A percentile compares a stretch with the other conserved stretches of the same genome.
These are phyloP conservation scores for Eurystomus glaucurus DNA, from an alignment of 2,797 vertebrate species.

Conservation along the genomic window DNA sequence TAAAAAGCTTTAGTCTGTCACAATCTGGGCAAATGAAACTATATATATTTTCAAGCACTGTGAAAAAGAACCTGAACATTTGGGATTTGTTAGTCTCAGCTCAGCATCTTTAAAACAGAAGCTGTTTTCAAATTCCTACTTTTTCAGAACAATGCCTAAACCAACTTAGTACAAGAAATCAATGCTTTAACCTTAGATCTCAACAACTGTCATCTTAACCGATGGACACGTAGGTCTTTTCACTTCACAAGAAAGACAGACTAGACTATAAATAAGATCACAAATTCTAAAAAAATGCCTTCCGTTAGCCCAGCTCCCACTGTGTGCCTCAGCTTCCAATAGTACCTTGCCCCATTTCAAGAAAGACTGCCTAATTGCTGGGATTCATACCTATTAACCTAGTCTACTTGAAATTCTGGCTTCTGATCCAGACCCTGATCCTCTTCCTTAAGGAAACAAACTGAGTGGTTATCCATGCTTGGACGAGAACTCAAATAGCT, in stretches of 20 bases:
- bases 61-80: not conserved
- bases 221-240: not conserved
- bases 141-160: constrained; percentile 3
- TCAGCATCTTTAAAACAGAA: not conserved
- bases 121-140: not conserved
- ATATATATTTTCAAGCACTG: not conserved
- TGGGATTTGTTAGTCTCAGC: not conserved
- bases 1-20: not conserved
- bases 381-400: not conserved
- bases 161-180: not conserved
- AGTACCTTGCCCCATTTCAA: not conserved
- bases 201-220: not conserved
- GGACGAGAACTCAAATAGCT: not conserved
- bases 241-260: not conserved
- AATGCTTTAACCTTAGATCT: not conserved
- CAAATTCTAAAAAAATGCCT: not conserved
- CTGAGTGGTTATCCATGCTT: not conserved
- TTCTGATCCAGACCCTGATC: not conserved
- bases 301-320: not conserved
- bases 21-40: not conserved
- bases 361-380: not conserved
- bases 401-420: not conserved
- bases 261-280: constrained; percentile 8
- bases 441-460: not conserved
- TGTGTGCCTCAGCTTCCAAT: not conserved